Conservation (phyloP, 2,113 vertebrate species). For the Azemiops feae region DNA sequence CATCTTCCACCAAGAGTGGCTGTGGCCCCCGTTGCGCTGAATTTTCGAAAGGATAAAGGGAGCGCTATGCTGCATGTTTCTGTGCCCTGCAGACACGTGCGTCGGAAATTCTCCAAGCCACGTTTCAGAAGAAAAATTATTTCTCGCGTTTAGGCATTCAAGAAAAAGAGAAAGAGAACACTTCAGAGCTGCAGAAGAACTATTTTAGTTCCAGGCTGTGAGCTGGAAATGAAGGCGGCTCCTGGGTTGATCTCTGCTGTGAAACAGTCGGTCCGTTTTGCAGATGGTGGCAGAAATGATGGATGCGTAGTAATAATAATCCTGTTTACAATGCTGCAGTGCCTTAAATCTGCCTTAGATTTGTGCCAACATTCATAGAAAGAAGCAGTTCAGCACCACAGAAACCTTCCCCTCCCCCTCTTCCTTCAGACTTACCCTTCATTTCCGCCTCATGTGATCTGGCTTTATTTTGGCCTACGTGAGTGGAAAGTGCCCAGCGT, state of each 20-base stretch:
- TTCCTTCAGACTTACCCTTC: not conserved
- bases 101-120: not conserved
- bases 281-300: not conserved
- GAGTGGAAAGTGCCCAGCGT: constrained; percentile 2
- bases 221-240: not conserved
- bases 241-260: not conserved
- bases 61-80: not conserved
- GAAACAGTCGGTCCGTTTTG: not conserved
- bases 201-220: not conserved
- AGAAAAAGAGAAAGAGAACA: not conserved
- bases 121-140: not conserved
- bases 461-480: not conserved
- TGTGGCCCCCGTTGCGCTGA: no score
- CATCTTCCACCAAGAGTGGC: not conserved
- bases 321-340: not conserved
- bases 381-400: constrained; percentile 4
- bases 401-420: not conserved
- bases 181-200: not conserved
- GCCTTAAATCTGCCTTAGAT: not conserved
- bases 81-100: not conserved
- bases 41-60: not conserved
- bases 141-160: not conserved
- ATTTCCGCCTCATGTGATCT: not conserved
- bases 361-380: not conserved
- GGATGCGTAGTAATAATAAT: not conserved